Percentiles rank a stretch among this genome's conserved stretches.
Conservation (phyloP, 2,797 vertebrate genomes). For the Ibycter americanus region DNA sequence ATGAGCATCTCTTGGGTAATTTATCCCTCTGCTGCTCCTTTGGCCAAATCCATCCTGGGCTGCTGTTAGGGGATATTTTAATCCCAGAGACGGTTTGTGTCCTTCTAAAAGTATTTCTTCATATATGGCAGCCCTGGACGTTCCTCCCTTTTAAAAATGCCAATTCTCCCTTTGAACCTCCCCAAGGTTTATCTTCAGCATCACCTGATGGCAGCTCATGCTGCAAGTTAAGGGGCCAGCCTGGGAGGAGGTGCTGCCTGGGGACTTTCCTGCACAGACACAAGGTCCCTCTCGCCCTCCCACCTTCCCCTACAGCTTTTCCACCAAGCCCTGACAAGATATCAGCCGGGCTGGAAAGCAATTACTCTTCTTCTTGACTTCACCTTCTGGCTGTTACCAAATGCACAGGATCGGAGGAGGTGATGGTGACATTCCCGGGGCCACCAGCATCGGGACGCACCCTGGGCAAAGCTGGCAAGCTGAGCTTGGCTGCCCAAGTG, state of each 20-base stretch:
- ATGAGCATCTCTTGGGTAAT: background rate
- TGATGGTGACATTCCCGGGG: background rate
- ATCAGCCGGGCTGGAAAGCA: background rate
- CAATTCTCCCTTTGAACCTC: background rate
- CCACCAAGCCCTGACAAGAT: background rate
- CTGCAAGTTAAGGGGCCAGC: background rate
- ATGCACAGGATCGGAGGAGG: background rate
- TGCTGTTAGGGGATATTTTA: background rate
- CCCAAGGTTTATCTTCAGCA: background rate
- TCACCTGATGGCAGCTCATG: background rate
- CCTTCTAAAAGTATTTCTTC: background rate
- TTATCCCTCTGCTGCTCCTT: background rate
- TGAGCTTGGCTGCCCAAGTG: background rate
- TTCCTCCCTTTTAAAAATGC: background rate
- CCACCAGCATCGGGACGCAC: fast-evolving
- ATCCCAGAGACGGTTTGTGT: background rate
- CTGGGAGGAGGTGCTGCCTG: background rate
- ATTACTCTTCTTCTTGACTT: background rate
- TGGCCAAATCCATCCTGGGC: background rate
- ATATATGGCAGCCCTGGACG: background rate
- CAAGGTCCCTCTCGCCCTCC: background rate
- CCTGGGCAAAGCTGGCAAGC: background rate
- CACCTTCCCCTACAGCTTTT: background rate
- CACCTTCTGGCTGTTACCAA: background rate
- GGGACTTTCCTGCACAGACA: background rate